These are phyloP conservation scores for Halyomorpha halys DNA, from an alignment of 1,140 invertebrate genomes.

Conservation along the genomic window DNA sequence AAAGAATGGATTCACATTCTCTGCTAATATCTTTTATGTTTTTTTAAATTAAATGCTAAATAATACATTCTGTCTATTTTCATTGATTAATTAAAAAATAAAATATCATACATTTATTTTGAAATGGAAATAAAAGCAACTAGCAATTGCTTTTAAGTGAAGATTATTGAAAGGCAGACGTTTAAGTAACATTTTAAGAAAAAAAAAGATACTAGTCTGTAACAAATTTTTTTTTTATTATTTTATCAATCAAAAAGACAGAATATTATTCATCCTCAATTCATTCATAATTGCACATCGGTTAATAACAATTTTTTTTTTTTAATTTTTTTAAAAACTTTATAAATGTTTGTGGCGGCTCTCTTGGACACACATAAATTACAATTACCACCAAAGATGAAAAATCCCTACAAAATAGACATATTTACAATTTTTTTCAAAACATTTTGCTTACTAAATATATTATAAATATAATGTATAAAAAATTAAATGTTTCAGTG, in stretches of 20 bases:
- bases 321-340: neutral
- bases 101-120: neutral
- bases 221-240: too few species aligned
- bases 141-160: neutral
- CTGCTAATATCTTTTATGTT: slow-evolving; percentile 4
- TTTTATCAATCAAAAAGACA: too few species aligned
- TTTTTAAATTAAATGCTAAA: slow-evolving; percentile 11
- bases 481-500: slow-evolving; percentile 17
- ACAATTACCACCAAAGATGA: neutral
- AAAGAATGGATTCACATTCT: neutral
- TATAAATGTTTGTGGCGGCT: slow-evolving; percentile 4
- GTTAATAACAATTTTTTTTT: neutral
- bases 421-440: slow-evolving; percentile 25
- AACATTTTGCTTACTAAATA: neutral
- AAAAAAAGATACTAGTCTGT: too few species aligned
- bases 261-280: slow-evolving; percentile 2
- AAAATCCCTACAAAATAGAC: slow-evolving; percentile 16
- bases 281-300: slow-evolving; percentile 13
- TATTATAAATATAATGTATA: slow-evolving; percentile 15
- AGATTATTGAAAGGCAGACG: neutral
- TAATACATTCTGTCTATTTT: slow-evolving; percentile 3
- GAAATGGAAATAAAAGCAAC: slow-evolving; percentile 1
- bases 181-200: neutral
- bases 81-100: slow-evolving; percentile 10
- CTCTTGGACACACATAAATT: slow-evolving; percentile 11